Evolutionary conservation across 2,113 vertebrate species (phyloP).

Genomic region (Scortum barcoo): DNA sequence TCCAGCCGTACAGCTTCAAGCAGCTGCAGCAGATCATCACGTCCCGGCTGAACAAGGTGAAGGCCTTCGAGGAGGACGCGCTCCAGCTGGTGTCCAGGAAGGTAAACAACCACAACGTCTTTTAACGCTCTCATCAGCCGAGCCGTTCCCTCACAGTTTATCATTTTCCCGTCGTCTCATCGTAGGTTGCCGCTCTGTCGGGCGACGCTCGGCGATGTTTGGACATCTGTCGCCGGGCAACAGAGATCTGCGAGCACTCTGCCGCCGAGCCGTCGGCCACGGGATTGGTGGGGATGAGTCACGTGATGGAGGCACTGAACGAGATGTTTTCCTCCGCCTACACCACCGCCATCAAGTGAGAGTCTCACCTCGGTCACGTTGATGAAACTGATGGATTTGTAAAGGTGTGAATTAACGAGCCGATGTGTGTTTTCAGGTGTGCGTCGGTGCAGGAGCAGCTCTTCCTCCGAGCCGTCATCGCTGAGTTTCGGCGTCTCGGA

Average conservation of each 20-base stretch:
- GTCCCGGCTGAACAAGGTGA: conserved; percentile 89
- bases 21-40: conserved; percentile 94
- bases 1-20: conserved; percentile 95
- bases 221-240: conserved; percentile 95
- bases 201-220: conserved; percentile 95
- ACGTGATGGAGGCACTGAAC: conserved; percentile 92
- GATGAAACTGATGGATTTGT: background rate
- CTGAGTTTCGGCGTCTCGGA: conserved; percentile 91
- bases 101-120: conserved; percentile 74
- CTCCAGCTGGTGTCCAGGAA: conserved; percentile 95
- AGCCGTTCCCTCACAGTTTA: background rate
- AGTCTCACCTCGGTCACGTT: rapidly evolving
- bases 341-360: conserved; percentile 90
- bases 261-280: conserved; percentile 45
- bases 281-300: conserved; percentile 88
- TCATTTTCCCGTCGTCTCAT: conserved; percentile 1
- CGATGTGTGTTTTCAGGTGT: conserved; percentile 83
- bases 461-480: conserved; percentile 90
- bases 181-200: conserved; percentile 97
- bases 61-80: conserved; percentile 95
- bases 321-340: conserved; percentile 98
- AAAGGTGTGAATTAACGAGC: background rate
- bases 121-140: background rate
- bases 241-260: conserved; percentile 92
- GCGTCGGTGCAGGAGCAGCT: conserved; percentile 91